Conservation (phyloP, 2,113 vertebrate genomes). For the Scomber japonicus region DNA sequence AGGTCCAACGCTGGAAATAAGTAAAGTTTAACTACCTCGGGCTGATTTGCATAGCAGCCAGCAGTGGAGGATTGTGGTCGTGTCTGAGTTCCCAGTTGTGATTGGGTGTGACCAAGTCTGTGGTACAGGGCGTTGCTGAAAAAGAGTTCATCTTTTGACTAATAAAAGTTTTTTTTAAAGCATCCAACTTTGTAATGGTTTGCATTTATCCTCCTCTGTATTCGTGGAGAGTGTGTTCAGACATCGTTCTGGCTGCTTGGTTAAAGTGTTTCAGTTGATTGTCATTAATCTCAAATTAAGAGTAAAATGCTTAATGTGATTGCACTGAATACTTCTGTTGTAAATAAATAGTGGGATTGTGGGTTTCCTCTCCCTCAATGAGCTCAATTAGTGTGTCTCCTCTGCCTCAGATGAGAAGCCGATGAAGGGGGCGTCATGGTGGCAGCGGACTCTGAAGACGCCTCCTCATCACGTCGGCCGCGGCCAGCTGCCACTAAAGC, state of each 20-base stretch:
- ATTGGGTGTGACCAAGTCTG: constrained; percentile 57
- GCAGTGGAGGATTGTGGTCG: constrained; percentile 54
- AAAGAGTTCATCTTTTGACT: constrained; percentile 34
- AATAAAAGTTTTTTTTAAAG: constrained; percentile 25
- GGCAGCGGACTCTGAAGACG: constrained; percentile 92
- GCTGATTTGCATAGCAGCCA: constrained; percentile 40
- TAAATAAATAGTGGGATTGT: background rate
- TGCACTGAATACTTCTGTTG: background rate
- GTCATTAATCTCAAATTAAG: background rate
- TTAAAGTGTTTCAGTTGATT: background rate
- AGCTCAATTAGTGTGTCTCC: constrained; percentile 2
- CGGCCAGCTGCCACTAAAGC: constrained; percentile 93
- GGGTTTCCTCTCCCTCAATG: background rate
- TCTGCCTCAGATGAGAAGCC: constrained; percentile 91
- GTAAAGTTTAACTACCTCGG: background rate
- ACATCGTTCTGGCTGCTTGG: background rate
- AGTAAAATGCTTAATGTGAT: background rate
- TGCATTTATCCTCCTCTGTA: background rate
- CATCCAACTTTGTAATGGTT: background rate
- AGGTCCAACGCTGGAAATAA: constrained; percentile 30
- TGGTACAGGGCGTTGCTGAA: constrained; percentile 55
- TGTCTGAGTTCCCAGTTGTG: constrained; percentile 49
- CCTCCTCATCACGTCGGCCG: constrained; percentile 91
- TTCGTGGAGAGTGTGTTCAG: background rate
- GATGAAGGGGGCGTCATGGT: constrained; percentile 92